Evolutionary conservation across 1,140 invertebrate genomes (phyloP), one percentile per base, ranked within the genome.

Genomic region (Penaeus indicus): DNA sequence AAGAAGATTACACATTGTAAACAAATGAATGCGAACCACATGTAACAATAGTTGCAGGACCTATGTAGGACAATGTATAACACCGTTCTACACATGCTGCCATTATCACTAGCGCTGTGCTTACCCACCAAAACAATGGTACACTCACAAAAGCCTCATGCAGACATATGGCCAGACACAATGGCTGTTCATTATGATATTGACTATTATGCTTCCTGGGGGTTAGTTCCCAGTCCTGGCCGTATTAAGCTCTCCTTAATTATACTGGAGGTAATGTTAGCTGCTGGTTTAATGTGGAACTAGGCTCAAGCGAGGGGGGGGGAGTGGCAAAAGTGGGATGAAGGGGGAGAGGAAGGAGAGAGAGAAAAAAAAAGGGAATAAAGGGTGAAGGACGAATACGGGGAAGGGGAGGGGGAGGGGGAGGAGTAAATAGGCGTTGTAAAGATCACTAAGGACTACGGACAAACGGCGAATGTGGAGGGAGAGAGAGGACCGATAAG

Each of bases 81-180:
- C 64, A 85, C 19, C 47, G 69, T 38, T 38, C 72, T 85, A 85
- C 84, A 85, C 72, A 69, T 85, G 72, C 72, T 85, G 19, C 84
- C 69, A 85, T 78, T 85, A 84, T 62, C 64, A 85, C 69, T 60
- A 54, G 69, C 72, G 63, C 69, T 64, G 64, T 72, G 83, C 83
- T 84, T 84, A 84, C 82, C 83, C 32, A 38, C 61, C 18, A 54
- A 85, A 85, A 83, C 84, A 85, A 85, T 75, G 84, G 67, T 75
- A 22, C 8, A 60, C 69, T 60, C 67, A 85, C 84, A 85, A 85
- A 85, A 85, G 84, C n/a, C 60, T 75, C 69, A 75, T 72, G 67
- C 84, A 85, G 84, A 85, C 84, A 85, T 85, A 85, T 85, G 84
- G 84, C 84, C 67, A 27, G 67, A 61, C 64, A 85, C 84, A 85